Percentiles rank a stretch among this genome's conserved stretches.
phyloP scores from a whole-genome alignment of 2,113 vertebrate genomes.

The Agelaius phoeniceus region DNA sequence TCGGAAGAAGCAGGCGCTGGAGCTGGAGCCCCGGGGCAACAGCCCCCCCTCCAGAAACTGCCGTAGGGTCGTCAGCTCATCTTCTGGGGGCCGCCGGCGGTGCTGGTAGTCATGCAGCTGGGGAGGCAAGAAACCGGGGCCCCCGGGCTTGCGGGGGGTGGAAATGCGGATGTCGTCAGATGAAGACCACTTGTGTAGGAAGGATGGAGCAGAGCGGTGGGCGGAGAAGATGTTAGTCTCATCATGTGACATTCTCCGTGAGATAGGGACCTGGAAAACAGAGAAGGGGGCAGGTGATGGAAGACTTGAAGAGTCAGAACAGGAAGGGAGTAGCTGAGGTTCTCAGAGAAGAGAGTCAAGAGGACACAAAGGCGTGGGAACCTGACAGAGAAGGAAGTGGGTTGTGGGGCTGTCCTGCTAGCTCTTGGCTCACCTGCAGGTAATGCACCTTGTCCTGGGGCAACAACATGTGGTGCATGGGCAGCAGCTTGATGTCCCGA shows the following conservation, averaged over 20 bases:
- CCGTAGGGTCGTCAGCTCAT: slow-evolving; percentile 73
- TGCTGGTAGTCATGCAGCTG: slow-evolving; percentile 70
- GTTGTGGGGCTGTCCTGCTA: not conserved
- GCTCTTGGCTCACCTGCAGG: slow-evolving; percentile 71
- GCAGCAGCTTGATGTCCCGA: slow-evolving; percentile 77
- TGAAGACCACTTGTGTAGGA: slow-evolving; percentile 83
- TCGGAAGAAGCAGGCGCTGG: slow-evolving; percentile 77
- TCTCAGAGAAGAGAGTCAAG: not conserved
- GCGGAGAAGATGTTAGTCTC: slow-evolving; percentile 81
- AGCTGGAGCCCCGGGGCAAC: slow-evolving; percentile 62
- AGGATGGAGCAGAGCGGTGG: slow-evolving; percentile 73
- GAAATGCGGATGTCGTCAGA: slow-evolving; percentile 80
- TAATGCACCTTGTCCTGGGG: slow-evolving; percentile 81
- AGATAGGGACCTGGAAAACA: slow-evolving; percentile 75
- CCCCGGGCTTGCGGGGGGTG: slow-evolving; percentile 66
- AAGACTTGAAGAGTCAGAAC: not conserved
- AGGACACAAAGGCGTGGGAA: not conserved
- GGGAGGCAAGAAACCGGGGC: slow-evolving; percentile 66
- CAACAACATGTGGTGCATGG: slow-evolving; percentile 78
- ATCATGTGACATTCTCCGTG: slow-evolving; percentile 81
- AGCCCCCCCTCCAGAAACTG: slow-evolving; percentile 78
- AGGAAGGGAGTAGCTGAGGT: not conserved
- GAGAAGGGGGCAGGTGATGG: not conserved
- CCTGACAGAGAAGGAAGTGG: not conserved
- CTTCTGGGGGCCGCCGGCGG: slow-evolving; percentile 63